Conservation (phyloP, 2,797 vertebrate genomes). For the Garrulus glandarius region DNA sequence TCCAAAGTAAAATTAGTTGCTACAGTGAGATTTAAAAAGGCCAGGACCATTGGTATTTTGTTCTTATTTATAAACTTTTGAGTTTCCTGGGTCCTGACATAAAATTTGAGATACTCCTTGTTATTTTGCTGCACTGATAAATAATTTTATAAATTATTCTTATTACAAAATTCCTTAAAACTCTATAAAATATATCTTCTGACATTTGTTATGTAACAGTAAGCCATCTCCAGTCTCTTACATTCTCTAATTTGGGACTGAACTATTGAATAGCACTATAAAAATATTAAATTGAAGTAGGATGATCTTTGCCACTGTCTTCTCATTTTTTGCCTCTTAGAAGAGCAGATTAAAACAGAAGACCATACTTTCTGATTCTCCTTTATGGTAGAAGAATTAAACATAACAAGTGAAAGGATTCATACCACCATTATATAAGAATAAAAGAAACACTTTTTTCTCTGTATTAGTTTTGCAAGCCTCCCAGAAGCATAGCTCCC, state of each 20-base stretch:
- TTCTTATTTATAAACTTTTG: not conserved
- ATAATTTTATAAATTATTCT: not conserved
- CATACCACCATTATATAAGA: not conserved
- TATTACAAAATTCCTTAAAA: not conserved
- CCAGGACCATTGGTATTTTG: not conserved
- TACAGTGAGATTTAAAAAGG: not conserved
- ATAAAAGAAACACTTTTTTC: not conserved
- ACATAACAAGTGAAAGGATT: not conserved
- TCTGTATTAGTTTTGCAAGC: not conserved
- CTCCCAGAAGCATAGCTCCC: not conserved
- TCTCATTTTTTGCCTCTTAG: not conserved
- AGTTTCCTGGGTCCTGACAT: not conserved
- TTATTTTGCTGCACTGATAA: not conserved
- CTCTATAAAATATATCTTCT: not conserved
- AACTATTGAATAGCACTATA: not conserved
- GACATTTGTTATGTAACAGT: rapidly evolving
- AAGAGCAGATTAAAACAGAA: not conserved
- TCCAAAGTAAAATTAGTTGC: not conserved
- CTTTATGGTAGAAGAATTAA: not conserved
- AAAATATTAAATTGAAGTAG: not conserved
- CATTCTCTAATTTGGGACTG: not conserved
- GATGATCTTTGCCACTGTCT: not conserved
- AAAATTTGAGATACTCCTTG: not conserved
- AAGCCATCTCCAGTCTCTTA: not conserved
- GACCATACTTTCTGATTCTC: not conserved